Percentiles rank a stretch among this genome's conserved stretches.
Evolutionary conservation across 1,140 invertebrate genomes (phyloP).

Genomic region (Tenebrio molitor): DNA sequence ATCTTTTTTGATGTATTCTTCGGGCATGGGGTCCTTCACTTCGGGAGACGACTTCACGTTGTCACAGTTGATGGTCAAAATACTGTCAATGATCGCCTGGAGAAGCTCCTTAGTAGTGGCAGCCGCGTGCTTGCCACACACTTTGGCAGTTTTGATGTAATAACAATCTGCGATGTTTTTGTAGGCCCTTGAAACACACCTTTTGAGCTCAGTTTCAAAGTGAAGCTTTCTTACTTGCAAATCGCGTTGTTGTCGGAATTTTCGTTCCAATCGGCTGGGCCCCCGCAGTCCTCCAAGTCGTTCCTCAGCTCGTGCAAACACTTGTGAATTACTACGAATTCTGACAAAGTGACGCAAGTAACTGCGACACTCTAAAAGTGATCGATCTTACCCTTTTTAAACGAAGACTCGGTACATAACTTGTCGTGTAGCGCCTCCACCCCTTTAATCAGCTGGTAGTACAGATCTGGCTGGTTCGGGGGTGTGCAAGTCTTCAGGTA

Average conservation of each 20-base stretch:
- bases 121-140: constrained; percentile 63
- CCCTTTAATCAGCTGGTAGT: constrained; percentile 59
- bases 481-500: constrained; percentile 56
- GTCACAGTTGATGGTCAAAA: constrained; percentile 65
- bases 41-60: constrained; percentile 43
- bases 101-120: constrained; percentile 60
- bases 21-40: constrained; percentile 56
- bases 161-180: constrained; percentile 64
- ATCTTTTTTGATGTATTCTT: constrained; percentile 53
- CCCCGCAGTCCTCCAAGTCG: constrained; percentile 62
- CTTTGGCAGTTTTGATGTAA: constrained; percentile 62
- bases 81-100: constrained; percentile 58
- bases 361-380: background rate
- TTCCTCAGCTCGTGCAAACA: constrained; percentile 60
- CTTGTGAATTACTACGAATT: constrained; percentile 52
- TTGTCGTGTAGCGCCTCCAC: constrained; percentile 53
- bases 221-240: constrained; percentile 55
- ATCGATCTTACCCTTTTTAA: constrained; percentile 44
- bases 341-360: no score
- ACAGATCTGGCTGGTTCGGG: constrained; percentile 52
- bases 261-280: constrained; percentile 64
- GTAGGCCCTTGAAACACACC: constrained; percentile 58
- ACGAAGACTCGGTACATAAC: constrained; percentile 53
- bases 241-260: constrained; percentile 51
- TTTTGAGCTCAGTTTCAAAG: no score